phyloP scores from a whole-genome alignment of 2,113 vertebrate species.

The Trachemys scripta region DNA sequence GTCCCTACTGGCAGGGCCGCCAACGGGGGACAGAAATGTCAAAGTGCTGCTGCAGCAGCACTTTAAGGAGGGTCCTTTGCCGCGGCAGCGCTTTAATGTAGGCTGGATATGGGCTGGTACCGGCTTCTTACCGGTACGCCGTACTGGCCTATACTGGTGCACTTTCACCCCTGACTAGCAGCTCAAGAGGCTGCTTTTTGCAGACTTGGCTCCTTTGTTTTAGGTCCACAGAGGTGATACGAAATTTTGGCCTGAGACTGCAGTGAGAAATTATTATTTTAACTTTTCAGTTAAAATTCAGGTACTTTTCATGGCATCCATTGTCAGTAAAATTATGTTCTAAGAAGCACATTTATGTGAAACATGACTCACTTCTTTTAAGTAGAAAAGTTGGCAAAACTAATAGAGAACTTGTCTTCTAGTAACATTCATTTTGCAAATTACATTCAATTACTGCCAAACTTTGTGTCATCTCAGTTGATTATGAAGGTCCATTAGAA shows the following conservation, averaged over 20 bases:
- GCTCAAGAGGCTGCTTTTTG: neutral
- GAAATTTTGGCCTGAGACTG: neutral
- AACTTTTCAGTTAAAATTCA: conserved; percentile 31
- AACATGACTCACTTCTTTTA: conserved; percentile 62
- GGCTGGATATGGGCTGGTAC: too few relatives aligned
- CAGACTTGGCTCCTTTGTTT: neutral
- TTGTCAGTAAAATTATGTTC: conserved; percentile 40
- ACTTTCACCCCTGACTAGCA: neutral
- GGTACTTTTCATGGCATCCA: conserved; percentile 24
- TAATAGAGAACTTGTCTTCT: conserved; percentile 40
- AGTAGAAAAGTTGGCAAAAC: conserved; percentile 66
- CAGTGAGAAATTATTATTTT: neutral
- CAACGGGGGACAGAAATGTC: too few relatives aligned
- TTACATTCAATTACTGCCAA: conserved; percentile 43
- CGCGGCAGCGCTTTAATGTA: too few relatives aligned
- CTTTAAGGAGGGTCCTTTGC: too few relatives aligned
- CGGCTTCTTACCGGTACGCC: too few relatives aligned
- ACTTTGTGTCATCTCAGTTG: conserved; percentile 15
- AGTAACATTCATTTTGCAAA: conserved; percentile 57
- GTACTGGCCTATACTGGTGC: too few relatives aligned
- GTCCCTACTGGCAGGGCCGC: too few relatives aligned
- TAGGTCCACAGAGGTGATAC: neutral
- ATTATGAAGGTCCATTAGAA: conserved; percentile 20
- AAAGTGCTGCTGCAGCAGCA: too few relatives aligned
- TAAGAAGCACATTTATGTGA: conserved; percentile 30